Conservation (phyloP, 2,888 invertebrate genomes). For the Chouioia cunea region DNA sequence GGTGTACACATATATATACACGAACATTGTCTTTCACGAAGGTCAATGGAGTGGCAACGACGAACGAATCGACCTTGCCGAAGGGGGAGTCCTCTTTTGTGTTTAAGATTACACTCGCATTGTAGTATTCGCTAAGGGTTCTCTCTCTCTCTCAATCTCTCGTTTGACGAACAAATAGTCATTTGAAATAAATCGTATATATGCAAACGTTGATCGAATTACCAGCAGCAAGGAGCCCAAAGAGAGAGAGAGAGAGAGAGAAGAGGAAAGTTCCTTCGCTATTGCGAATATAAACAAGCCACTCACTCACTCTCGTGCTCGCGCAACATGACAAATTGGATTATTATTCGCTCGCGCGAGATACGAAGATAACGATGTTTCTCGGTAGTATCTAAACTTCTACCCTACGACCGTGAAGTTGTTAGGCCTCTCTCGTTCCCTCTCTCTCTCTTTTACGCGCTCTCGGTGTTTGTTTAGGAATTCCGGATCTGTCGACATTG, state of each 20-base stretch:
- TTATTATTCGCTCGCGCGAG: constrained; percentile 18
- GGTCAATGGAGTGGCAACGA: too few relatives aligned
- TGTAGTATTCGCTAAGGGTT: too few relatives aligned
- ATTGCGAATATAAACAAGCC: background rate
- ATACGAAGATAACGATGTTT: background rate
- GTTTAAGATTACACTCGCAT: too few relatives aligned
- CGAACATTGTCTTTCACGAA: too few relatives aligned
- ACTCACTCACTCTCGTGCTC: too few relatives aligned
- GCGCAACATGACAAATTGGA: constrained; percentile 23
- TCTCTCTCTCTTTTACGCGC: background rate
- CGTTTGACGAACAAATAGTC: background rate
- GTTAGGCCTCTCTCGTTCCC: constrained; percentile 26
- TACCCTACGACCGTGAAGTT: background rate
- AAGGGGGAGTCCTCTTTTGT: too few relatives aligned
- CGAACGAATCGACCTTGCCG: too few relatives aligned
- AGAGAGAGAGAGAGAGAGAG: background rate
- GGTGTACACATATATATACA: too few relatives aligned
- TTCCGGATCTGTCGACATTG: constrained; percentile 33
- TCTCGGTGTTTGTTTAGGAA: constrained; percentile 39
- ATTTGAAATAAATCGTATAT: background rate
- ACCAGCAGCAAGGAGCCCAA: background rate
- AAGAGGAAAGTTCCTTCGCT: background rate
- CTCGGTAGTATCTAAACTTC: too few relatives aligned
- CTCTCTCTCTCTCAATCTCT: background rate
- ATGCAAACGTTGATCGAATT: background rate